Evolutionary conservation across 2,888 invertebrate genomes (phyloP).

Genomic region (Anorthoa munda): DNA sequence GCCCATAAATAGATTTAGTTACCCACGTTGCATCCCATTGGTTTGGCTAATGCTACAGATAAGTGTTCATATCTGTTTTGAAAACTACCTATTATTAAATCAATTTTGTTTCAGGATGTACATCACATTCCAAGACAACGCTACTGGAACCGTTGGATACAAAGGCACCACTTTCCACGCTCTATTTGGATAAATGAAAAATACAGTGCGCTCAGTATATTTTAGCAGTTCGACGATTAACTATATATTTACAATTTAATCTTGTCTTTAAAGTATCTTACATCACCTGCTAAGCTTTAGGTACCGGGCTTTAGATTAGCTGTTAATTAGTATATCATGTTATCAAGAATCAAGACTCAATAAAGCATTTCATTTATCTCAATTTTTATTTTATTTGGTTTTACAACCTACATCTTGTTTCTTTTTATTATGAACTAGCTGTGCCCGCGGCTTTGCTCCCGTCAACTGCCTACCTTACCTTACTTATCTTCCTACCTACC

Average conservation of each 20-base stretch:
- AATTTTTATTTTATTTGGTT: not conserved
- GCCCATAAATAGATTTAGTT: no score
- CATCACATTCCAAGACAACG: conserved; percentile 91
- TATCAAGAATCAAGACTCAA: not conserved
- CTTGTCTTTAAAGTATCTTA: not conserved
- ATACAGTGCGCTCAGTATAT: conserved; percentile 20
- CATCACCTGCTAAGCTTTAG: not conserved
- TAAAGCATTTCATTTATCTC: not conserved
- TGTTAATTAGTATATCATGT: not conserved
- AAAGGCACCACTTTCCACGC: conserved; percentile 93
- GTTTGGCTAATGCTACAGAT: not conserved
- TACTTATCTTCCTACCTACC: not conserved
- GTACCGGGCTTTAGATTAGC: not conserved
- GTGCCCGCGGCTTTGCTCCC: no score
- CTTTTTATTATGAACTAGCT: no score
- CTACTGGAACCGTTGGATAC: conserved; percentile 92
- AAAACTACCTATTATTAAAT: not conserved
- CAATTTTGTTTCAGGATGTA: conserved; percentile 91
- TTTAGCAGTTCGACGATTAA: not conserved
- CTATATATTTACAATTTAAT: not conserved
- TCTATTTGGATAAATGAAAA: conserved; percentile 85
- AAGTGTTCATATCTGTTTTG: not conserved
- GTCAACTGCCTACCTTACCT: no score
- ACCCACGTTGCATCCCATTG: no score
- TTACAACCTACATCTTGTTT: not conserved